Evolutionary conservation across 1,140 invertebrate species (phyloP).

Genomic region (Drosophila dunni): DNA sequence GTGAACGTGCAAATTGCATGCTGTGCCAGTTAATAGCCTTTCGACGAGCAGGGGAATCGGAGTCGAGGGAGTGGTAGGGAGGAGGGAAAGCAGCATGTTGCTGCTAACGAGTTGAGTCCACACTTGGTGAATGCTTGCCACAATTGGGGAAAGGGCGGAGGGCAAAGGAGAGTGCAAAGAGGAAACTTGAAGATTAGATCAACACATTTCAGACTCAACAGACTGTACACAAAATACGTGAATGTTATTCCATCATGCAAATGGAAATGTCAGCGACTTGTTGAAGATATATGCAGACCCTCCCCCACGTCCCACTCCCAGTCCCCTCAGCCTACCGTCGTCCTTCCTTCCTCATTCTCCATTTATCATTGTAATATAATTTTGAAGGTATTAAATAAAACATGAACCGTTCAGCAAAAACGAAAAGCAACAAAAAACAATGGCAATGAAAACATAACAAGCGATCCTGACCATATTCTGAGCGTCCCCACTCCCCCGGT

Average conservation of each 20-base stretch:
- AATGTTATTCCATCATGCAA: conserved; percentile 66
- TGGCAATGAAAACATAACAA: conserved; percentile 9
- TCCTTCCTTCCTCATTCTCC: conserved; percentile 10
- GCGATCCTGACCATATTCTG: conserved; percentile 4
- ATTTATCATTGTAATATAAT: conserved; percentile 73
- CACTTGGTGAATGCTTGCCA: conserved; percentile 37
- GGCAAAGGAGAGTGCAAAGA: neutral
- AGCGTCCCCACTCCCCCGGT: neutral
- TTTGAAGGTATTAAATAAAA: conserved; percentile 74
- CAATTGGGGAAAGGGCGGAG: neutral
- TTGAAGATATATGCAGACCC: neutral
- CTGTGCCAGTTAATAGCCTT: conserved; percentile 79
- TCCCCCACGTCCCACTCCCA: no score
- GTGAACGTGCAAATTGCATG: conserved; percentile 79
- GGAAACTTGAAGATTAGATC: conserved; percentile 23
- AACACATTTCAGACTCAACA: conserved; percentile 21
- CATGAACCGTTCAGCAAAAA: conserved; percentile 42
- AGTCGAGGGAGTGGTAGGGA: neutral
- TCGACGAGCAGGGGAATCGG: conserved; percentile 21
- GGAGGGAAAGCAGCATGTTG: conserved; percentile 53
- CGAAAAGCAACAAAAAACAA: conserved; percentile 5
- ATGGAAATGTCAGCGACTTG: conserved; percentile 58
- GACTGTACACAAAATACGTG: conserved; percentile 43
- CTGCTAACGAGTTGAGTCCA: conserved; percentile 75
- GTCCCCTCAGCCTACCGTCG: no score